Conservation (phyloP, 2,888 invertebrate genomes). For the Spilarctia lutea region DNA sequence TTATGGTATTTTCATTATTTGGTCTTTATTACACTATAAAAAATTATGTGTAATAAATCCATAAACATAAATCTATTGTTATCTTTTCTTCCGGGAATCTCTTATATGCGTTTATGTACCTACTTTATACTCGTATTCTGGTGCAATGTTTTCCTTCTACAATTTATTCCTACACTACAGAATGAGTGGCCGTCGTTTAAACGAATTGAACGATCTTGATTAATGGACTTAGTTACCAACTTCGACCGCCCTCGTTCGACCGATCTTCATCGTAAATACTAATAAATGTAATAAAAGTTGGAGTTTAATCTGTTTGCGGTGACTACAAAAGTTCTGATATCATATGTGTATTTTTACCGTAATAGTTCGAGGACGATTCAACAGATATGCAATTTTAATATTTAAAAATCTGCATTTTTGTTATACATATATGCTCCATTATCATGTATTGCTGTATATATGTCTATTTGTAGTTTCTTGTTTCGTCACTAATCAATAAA, state of each 20-base stretch:
- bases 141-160: conserved; percentile 33
- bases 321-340: conserved; percentile 31
- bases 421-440: background rate
- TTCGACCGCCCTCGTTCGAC: conserved; percentile 32
- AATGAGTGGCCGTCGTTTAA: conserved; percentile 34
- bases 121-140: conserved; percentile 7
- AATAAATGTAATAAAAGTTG: conserved; percentile 33
- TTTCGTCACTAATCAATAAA: no score
- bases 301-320: conserved; percentile 18
- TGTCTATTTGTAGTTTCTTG: background rate
- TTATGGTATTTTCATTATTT: conserved; percentile 7
- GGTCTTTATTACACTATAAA: background rate
- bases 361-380: background rate
- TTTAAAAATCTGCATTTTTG: background rate
- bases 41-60: conserved; percentile 5
- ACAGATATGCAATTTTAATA: background rate
- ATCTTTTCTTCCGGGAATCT: conserved; percentile 12
- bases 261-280: conserved; percentile 30
- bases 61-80: conserved; percentile 20
- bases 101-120: background rate
- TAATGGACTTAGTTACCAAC: conserved; percentile 49
- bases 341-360: conserved; percentile 9
- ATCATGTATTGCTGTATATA: background rate
- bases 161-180: conserved; percentile 38
- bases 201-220: conserved; percentile 45